Evolutionary conservation across 2,888 invertebrate genomes (phyloP).

Genomic region (Andrena bucephala): DNA sequence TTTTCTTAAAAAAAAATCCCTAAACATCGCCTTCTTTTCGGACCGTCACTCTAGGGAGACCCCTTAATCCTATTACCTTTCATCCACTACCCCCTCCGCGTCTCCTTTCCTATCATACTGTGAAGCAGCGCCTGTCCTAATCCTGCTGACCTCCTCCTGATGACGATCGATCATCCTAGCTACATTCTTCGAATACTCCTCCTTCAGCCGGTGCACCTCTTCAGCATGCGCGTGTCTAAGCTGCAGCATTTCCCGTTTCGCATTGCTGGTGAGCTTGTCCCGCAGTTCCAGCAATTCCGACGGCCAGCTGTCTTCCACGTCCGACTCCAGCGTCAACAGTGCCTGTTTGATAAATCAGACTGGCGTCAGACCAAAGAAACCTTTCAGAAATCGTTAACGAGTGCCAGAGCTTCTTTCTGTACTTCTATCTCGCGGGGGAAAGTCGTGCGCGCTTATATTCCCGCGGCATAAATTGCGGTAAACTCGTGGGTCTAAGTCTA

Average conservation of each 20-base stretch:
- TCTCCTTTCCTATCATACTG: slow-evolving; percentile 28
- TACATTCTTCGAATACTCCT: slow-evolving; percentile 73
- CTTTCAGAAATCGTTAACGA: neutral
- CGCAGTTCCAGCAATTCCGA: slow-evolving; percentile 90
- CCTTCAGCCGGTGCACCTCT: slow-evolving; percentile 86
- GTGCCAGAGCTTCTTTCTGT: neutral
- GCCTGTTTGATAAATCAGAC: slow-evolving; percentile 85
- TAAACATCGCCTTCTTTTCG: no score
- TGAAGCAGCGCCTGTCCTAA: slow-evolving; percentile 42
- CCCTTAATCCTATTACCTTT: slow-evolving; percentile 85
- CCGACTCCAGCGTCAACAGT: slow-evolving; percentile 89
- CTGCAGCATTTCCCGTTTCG: slow-evolving; percentile 87
- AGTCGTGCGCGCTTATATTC: neutral
- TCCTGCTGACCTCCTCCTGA: slow-evolving; percentile 74
- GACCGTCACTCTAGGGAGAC: no score
- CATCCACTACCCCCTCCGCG: slow-evolving; percentile 84
- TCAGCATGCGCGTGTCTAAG: slow-evolving; percentile 87
- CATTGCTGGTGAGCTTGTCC: slow-evolving; percentile 90
- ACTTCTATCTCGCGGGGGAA: neutral
- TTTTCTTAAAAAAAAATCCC: no score
- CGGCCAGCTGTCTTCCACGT: slow-evolving; percentile 91
- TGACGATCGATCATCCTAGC: slow-evolving; percentile 74
- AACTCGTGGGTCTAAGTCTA: slow-evolving; percentile 35
- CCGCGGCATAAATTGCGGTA: neutral
- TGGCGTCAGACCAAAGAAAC: neutral